Base-by-base conservation (phyloP, 2,797 vertebrate species). In the Tachyglossus aculeatus region DNA sequence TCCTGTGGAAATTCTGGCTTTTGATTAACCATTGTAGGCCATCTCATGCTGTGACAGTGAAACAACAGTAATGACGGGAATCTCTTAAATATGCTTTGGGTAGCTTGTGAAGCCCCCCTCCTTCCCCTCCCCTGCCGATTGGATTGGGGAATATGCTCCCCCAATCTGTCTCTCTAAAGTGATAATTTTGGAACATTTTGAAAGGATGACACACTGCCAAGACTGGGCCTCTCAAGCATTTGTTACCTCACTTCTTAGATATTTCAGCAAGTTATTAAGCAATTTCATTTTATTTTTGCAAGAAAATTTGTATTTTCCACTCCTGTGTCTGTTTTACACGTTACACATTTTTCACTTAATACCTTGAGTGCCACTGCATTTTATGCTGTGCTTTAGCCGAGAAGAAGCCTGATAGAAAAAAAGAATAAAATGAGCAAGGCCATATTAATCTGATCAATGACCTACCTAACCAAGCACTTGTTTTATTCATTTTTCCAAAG, bases 161-260 rank as follows among this genome's bases (percentile, higher is more conserved):
- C 25, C 1, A 21, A 25, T 25, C 36, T 41, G 41, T 58, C 43
- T 37, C 4, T 3, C 4, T 22, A 33, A 71, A 37, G 40, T 29
- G 57, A 61, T 32, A 31, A 69, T 56, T 22, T 70, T 58, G 64
- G 39, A 48, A 56, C 36, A 48, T 47, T 65, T 61, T 70, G 19
- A 47, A 51, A 77, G 47, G 7, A 7, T 44, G 19, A 32, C 1
- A 48, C 31, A 10, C 51, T 3, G 5, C 60, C 47, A 69, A 67
- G 60, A 37, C 41, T 11, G 18, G 38, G 21, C 33, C 36, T 67
- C 47, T n/a, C 41, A 36, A 16, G n/a, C n/a, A n/a, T 22, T 40
- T 5, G 12, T 50, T 72, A 75, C 58, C 16, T 85, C 58, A 81
- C 31, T 56, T 56, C 25, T 57, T 40, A 81, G 75, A 77, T 62